These are phyloP conservation scores for Malacoraja senta DNA, from an alignment of 2,797 vertebrate species.

Conservation along the genomic window DNA sequence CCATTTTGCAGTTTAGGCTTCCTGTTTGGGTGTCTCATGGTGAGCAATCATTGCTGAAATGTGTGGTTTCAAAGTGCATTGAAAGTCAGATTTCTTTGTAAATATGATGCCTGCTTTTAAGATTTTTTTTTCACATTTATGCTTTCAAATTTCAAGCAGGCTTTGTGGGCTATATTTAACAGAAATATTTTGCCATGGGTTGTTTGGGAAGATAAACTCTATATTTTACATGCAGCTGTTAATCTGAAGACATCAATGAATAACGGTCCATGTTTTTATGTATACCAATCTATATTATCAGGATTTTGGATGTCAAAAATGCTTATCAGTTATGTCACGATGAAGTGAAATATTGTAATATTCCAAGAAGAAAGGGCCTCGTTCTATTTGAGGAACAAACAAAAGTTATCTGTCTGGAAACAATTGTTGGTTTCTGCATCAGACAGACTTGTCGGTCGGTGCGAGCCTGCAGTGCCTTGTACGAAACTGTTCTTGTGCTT, in stretches of 20 bases:
- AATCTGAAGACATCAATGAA: not conserved
- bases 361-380: not conserved
- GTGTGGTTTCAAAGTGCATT: not conserved
- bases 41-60: not conserved
- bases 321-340: not conserved
- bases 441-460: not conserved
- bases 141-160: not conserved
- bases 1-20: not conserved
- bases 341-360: constrained; percentile 11
- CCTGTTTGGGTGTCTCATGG: not conserved
- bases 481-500: not conserved
- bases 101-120: not conserved
- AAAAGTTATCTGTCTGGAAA: not conserved
- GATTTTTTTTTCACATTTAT: not conserved
- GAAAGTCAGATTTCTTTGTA: not conserved
- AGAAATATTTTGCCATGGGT: not conserved
- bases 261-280: not conserved
- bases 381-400: constrained; percentile 7
- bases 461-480: constrained; percentile 17
- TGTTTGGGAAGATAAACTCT: not conserved
- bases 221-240: not conserved
- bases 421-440: constrained; percentile 3
- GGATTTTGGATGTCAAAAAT: not conserved
- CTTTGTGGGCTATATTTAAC: not conserved
- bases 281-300: not conserved